Conservation (phyloP, 2,888 invertebrate genomes). For the Cistogaster globosa region DNA sequence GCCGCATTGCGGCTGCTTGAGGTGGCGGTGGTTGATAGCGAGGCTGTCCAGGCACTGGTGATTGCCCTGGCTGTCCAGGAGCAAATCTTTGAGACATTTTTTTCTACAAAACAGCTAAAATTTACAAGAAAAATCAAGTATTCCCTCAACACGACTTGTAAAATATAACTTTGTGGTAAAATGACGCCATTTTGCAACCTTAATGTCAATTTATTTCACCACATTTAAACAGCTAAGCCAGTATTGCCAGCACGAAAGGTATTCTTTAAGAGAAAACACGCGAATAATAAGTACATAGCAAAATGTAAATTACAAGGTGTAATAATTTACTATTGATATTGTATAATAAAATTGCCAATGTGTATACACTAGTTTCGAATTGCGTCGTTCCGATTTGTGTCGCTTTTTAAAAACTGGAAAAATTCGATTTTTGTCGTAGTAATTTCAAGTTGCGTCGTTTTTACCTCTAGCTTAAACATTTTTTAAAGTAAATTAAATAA, state of each 20-base stretch:
- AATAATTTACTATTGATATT: no score
- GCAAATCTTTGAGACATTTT: conserved; percentile 81
- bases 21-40: conserved; percentile 81
- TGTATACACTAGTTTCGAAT: no score
- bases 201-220: conserved; percentile 33
- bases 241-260: conserved; percentile 6
- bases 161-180: background rate
- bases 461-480: no score
- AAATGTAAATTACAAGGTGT: no score
- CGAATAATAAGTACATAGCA: no score
- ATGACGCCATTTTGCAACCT: conserved; percentile 40
- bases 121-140: conserved; percentile 14
- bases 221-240: background rate
- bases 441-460: no score
- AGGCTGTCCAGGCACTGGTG: conserved; percentile 80
- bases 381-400: no score
- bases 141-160: background rate
- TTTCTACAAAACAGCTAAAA: conserved; percentile 23
- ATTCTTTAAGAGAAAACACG: background rate
- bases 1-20: conserved; percentile 81
- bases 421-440: no score
- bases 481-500: no score
- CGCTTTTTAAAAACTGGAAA: no score
- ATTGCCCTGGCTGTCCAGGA: conserved; percentile 76
- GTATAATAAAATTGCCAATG: no score